A percentile compares a stretch with the other conserved stretches of the same genome.
Evolutionary conservation across 1,140 invertebrate genomes (phyloP).

Genomic region (Drosophila fuyamai): DNA sequence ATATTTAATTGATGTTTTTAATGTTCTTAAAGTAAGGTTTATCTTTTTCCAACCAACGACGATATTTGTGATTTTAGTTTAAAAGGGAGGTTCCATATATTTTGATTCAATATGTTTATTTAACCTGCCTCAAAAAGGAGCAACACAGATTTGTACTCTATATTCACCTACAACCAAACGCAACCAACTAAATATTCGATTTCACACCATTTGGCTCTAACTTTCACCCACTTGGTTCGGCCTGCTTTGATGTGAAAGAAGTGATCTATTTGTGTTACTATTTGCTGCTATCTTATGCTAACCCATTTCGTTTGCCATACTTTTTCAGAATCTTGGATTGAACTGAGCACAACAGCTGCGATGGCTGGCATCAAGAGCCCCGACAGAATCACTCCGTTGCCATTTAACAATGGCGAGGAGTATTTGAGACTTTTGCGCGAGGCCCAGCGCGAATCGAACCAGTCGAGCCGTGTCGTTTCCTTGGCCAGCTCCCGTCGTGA

Average conservation of each 20-base stretch:
- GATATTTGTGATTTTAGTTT: no score
- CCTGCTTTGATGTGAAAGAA: slow-evolving; percentile 5
- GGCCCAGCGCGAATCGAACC: slow-evolving; percentile 94
- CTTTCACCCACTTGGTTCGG: slow-evolving; percentile 4
- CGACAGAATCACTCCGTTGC: slow-evolving; percentile 89
- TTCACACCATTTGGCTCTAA: slow-evolving; percentile 34
- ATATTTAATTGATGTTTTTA: no score
- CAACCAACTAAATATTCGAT: slow-evolving; percentile 26
- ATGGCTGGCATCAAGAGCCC: slow-evolving; percentile 87
- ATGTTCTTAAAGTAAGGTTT: no score
- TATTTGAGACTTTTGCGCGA: slow-evolving; percentile 93
- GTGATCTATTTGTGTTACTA: slow-evolving; percentile 20
- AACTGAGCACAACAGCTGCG: slow-evolving; percentile 87
- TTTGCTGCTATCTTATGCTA: slow-evolving; percentile 5
- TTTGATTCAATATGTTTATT: slow-evolving; percentile 7
- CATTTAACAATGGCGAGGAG: slow-evolving; percentile 89
- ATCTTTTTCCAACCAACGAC: no score
- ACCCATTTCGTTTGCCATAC: slow-evolving; percentile 44
- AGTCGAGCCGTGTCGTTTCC: slow-evolving; percentile 93
- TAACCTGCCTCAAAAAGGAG: slow-evolving; percentile 5
- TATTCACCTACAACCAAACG: slow-evolving; percentile 3
- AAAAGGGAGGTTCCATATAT: not conserved
- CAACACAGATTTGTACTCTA: not conserved
- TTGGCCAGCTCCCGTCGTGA: slow-evolving; percentile 91
- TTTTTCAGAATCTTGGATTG: slow-evolving; percentile 93